Base-by-base conservation (phyloP, 35 echinoderm and acorn worm species). In the Amphiura filiformis region DNA sequence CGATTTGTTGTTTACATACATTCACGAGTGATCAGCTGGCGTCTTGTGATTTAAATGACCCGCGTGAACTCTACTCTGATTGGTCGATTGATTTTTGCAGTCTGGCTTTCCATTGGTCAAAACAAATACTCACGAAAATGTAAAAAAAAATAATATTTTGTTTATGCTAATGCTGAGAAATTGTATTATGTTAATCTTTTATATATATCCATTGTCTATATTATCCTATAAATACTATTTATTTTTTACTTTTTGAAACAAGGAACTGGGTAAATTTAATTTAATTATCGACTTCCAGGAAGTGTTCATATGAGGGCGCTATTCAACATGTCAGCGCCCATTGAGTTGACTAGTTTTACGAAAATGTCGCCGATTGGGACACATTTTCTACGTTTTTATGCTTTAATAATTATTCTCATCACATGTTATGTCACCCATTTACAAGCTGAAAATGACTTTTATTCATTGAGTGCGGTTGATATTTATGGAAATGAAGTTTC, bases 31-130 rank as follows among this genome's bases (percentile, higher is more conserved):
- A 41, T 38, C 80, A 82, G 83, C 44, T 70, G 61, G 61, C 61
- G 61, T 34, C 44, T 70, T 5, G 9, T 23, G 61, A 64, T 85
- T 85, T 85, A 85, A 85, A 85, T 85, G 83, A 85, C 83, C 83
- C 83, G 83, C 83, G 83, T 75, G 61, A 70, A 70, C 61, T n/a
- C 26, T 70, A n/a, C 61, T 34, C 35, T 85, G 83, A 85, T 85
- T 85, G 83, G 83, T 65, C 64, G 32, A 18, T 37, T 13, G 37
- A 30, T 23, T 36, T 37, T 34, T 61, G 44, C 1, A 38, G 1
- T 1, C 34, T 61, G n/a, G 32, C 14, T 3, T 65, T 23, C 13
- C 33, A 61, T 65, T 85, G 56, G 83, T 56, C 35, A 56, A 20
- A n/a, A n/a, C n/a, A n/a, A n/a, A 32, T 41, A 78, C 15, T 32